phyloP scores from a whole-genome alignment of 2,113 vertebrate species.

The Myocastor coypus region DNA sequence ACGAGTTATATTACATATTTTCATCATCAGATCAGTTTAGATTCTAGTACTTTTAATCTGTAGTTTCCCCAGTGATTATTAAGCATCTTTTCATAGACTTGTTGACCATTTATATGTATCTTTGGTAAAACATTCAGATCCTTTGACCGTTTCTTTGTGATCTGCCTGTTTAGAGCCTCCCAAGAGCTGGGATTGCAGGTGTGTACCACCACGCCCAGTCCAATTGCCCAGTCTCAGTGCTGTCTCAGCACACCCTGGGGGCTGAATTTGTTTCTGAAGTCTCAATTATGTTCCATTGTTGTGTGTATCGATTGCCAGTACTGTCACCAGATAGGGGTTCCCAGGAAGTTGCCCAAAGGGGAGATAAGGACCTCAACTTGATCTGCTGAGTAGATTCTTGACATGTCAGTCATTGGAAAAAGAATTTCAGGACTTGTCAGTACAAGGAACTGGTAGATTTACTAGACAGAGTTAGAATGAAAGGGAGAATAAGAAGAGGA shows the following conservation, averaged over 20 bases:
- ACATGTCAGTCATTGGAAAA: not conserved
- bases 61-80: not conserved
- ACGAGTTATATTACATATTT: too few species aligned
- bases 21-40: too few species aligned
- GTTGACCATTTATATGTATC: not conserved
- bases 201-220: too few species aligned
- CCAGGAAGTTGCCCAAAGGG: not conserved
- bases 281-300: not conserved
- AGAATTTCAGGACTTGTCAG: not conserved
- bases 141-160: not conserved
- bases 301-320: not conserved
- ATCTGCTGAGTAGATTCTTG: not conserved
- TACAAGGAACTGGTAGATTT: not conserved
- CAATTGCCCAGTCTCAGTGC: too few species aligned
- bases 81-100: not conserved
- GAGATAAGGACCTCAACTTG: not conserved
- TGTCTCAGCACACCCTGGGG: not conserved
- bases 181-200: too few species aligned
- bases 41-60: not conserved
- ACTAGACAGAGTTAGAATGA: not conserved
- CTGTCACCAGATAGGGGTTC: not conserved
- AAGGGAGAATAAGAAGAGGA: not conserved
- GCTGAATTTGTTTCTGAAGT: not conserved
- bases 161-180: too few species aligned
- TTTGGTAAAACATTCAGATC: not conserved